Base-by-base conservation (phyloP, 1,140 invertebrate species). In the Leucophenga varia region DNA sequence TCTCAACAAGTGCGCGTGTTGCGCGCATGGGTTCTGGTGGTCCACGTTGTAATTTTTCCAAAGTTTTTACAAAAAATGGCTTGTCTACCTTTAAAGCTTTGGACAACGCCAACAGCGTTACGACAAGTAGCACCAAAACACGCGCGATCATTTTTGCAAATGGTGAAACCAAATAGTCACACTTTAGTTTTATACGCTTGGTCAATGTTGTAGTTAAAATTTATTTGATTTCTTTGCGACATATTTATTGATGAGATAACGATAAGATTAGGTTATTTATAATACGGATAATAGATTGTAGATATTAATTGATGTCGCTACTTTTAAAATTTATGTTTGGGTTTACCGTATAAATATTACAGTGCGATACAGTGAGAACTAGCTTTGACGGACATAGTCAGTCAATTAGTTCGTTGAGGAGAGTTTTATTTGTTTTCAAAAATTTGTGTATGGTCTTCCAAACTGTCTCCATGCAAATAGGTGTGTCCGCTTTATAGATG, bases 31-130 rank as follows among this genome's bases (percentile, higher is more conserved):
- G 50, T 14, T 41, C 28, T 1, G 70, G 70, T 14, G 70, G 70
- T 17, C 58, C 70, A 17, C 65, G 60, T 2, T 59, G 41, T 25
- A 73, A 42, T 5, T 64, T 40, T 3, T 52, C 58, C 0, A 72
- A 38, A 2, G 47, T 70, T 30, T 43, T 67, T 1, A 63, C 64
- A 28, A 67, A 42, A 12, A 68, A 36, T 1, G 63, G 63, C 14
- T 57, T 45, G 47, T 68, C 54, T n/a, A n/a, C n/a, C 34, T 51
- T 34, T 59, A 13, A 52, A 14, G 14, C 41, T 19, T 52, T 47
- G 7, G 52, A 37, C 18, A 55, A 19, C 31, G 47, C 31, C 12
- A 59, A 30, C 2, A 63, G 41, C 14, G 34, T 21, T 21, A 65
- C 36, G 6, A 52, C 51, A 36, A 45, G n/a, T n/a, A n/a, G n/a